phyloP scores from a whole-genome alignment of 2,888 invertebrate species.

The Pycnomerus fuliginosus region DNA sequence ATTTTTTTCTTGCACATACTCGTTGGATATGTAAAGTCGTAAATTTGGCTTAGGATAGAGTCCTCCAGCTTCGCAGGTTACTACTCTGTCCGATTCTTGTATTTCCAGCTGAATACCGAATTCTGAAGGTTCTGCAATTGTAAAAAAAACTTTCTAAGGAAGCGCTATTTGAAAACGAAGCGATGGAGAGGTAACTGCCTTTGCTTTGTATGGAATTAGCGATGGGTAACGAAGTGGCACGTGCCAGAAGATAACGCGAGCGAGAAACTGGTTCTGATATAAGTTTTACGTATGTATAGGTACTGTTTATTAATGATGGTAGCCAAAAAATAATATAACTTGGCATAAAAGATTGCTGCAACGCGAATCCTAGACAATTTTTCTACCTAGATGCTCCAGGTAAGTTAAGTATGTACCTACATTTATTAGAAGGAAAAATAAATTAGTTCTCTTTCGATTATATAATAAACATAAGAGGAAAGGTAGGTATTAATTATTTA shows the following conservation, averaged over 20 bases:
- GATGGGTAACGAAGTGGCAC: constrained; percentile 2
- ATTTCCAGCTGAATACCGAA: constrained; percentile 6
- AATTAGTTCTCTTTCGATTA: too few species aligned
- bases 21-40: constrained; percentile 36
- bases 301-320: background rate
- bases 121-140: constrained; percentile 12
- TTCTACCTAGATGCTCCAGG: too few species aligned
- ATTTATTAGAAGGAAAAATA: too few species aligned
- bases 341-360: too few species aligned
- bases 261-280: background rate
- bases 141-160: constrained; percentile 1
- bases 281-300: background rate
- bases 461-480: too few species aligned
- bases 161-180: constrained; percentile 1
- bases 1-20: constrained; percentile 40
- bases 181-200: background rate
- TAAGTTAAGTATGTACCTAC: too few species aligned
- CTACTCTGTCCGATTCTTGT: constrained; percentile 50
- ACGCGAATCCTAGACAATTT: too few species aligned
- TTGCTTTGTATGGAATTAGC: constrained; percentile 1
- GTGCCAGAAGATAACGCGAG: background rate
- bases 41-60: constrained; percentile 59
- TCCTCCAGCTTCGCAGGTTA: constrained; percentile 59
- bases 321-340: too few species aligned
- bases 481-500: too few species aligned